Evolutionary conservation across 2,888 invertebrate genomes (phyloP).

Genomic region (Bunonema sp.): DNA sequence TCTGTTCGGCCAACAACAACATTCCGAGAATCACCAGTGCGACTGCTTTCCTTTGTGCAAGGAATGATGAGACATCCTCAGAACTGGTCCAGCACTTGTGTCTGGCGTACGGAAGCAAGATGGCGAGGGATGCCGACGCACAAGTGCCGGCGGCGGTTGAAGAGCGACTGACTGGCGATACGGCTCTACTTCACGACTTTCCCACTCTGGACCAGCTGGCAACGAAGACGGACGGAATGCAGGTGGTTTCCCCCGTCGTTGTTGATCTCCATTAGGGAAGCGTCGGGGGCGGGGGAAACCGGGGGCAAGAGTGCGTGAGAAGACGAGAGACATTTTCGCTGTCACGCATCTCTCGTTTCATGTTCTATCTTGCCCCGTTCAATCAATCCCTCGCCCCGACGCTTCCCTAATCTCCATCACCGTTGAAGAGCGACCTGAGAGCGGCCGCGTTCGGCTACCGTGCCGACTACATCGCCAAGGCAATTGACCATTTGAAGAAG

Average conservation of each 20-base stretch:
- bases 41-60: slow-evolving; percentile 2
- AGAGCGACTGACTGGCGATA: slow-evolving; percentile 61
- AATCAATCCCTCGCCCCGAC: slow-evolving; percentile 4
- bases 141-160: too few relatives aligned
- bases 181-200: slow-evolving; percentile 60
- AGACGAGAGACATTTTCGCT: too few relatives aligned
- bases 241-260: slow-evolving; percentile 8
- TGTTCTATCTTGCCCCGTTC: background rate
- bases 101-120: too few relatives aligned
- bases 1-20: slow-evolving; percentile 92
- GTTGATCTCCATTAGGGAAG: background rate
- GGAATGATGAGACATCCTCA: too few relatives aligned
- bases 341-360: background rate
- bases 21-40: slow-evolving; percentile 54
- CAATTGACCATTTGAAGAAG: slow-evolving; percentile 59
- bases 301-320: too few relatives aligned
- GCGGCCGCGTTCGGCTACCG: slow-evolving; percentile 57
- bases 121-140: too few relatives aligned
- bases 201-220: slow-evolving; percentile 62
- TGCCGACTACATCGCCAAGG: slow-evolving; percentile 65
- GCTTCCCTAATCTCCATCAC: slow-evolving; percentile 5
- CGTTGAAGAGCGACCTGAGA: slow-evolving; percentile 50
- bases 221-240: slow-evolving; percentile 11
- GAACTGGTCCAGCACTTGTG: too few relatives aligned
- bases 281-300: too few relatives aligned